Conservation (phyloP, 2,797 vertebrate species). For the Macroramphosus scolopax region DNA sequence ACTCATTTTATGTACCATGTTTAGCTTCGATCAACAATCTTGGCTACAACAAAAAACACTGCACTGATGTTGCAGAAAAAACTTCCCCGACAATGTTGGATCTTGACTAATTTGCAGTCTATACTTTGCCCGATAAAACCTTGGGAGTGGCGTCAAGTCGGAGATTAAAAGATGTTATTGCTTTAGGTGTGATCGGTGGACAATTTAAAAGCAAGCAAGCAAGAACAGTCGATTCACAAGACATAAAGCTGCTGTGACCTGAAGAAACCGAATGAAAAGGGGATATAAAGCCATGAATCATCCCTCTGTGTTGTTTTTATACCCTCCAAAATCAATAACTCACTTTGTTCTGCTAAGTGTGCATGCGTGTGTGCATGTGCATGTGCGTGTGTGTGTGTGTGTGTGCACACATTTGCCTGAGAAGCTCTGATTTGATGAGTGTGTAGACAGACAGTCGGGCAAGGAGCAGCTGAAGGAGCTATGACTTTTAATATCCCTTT, state of each 20-base stretch:
- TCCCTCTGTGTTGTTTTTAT: slow-evolving; percentile 27
- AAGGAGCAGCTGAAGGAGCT: slow-evolving; percentile 34
- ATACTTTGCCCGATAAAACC: no score
- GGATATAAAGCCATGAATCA: slow-evolving; percentile 42
- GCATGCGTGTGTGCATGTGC: slow-evolving; percentile 9
- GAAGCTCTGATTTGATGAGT: slow-evolving; percentile 29
- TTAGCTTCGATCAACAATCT: no score
- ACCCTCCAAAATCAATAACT: slow-evolving; percentile 46
- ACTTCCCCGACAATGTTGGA: no score
- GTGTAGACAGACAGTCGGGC: slow-evolving; percentile 34
- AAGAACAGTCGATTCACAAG: background rate
- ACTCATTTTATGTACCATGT: no score
- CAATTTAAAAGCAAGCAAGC: slow-evolving; percentile 1
- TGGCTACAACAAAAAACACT: no score
- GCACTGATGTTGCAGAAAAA: no score
- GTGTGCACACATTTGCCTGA: slow-evolving; percentile 10
- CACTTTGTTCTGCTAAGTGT: slow-evolving; percentile 40
- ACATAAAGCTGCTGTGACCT: slow-evolving; percentile 8
- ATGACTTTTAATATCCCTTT: slow-evolving; percentile 70
- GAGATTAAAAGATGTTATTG: no score
- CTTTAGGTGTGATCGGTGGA: slow-evolving; percentile 10
- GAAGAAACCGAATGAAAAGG: slow-evolving; percentile 25
- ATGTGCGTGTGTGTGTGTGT: slow-evolving; percentile 13
- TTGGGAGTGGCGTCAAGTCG: no score
- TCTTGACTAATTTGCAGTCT: no score